Evolutionary conservation across 2,888 invertebrate genomes (phyloP).

Genomic region (Beris morrisii): DNA sequence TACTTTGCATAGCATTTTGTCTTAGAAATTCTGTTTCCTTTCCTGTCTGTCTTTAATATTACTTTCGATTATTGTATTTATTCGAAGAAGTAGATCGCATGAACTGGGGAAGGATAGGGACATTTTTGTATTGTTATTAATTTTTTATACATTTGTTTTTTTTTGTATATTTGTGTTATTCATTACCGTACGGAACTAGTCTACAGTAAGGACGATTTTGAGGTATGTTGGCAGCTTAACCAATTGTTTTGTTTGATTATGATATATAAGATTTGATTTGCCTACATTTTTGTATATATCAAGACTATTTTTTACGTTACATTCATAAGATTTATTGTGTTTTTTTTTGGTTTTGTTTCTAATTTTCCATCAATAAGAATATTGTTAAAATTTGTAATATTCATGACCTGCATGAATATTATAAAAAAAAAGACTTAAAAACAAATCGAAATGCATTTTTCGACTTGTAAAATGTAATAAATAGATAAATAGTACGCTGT

Average conservation of each 20-base stretch:
- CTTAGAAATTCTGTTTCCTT: too few species aligned
- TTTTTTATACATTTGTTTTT: too few species aligned
- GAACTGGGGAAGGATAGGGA: too few species aligned
- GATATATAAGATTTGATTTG: not conserved
- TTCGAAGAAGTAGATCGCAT: too few species aligned
- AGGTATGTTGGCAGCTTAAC: constrained; percentile 6
- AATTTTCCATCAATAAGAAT: not conserved
- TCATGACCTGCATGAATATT: constrained; percentile 36
- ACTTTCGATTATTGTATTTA: too few species aligned
- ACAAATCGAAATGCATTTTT: not conserved
- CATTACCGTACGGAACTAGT: too few species aligned
- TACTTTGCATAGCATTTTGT: not conserved
- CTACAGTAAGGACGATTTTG: constrained; percentile 4
- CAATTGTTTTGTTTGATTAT: constrained; percentile 12
- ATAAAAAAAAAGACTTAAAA: constrained; percentile 7
- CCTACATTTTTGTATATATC: not conserved
- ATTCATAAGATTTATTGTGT: constrained; percentile 37
- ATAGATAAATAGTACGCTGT: constrained; percentile 8
- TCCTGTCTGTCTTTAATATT: too few species aligned
- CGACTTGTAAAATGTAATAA: too few species aligned
- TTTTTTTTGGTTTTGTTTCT: constrained; percentile 11
- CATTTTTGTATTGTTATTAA: too few species aligned
- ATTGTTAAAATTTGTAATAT: constrained; percentile 1
- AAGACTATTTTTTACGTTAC: constrained; percentile 19
- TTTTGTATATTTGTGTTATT: too few species aligned